Evolutionary conservation across 2,888 invertebrate species (phyloP).

Genomic region (Atrina japonica): DNA sequence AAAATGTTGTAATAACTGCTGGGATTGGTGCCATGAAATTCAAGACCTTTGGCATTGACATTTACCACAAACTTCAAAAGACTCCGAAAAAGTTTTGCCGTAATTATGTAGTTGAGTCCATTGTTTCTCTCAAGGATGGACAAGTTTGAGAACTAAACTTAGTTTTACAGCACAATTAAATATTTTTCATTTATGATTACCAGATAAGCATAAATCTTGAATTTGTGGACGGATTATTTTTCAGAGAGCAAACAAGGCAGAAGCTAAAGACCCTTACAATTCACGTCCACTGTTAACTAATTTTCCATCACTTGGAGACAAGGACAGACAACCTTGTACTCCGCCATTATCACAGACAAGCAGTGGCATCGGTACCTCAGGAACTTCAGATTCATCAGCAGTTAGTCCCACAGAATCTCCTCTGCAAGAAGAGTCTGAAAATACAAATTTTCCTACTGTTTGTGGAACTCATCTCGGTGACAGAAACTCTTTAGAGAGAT

Average conservation of each 20-base stretch:
- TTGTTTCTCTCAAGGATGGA: too few relatives aligned
- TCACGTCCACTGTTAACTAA: conserved; percentile 15
- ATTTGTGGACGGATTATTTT: neutral
- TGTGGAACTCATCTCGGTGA: conserved; percentile 7
- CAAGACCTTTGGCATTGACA: too few relatives aligned
- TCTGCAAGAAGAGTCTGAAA: conserved; percentile 33
- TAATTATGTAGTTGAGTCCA: too few relatives aligned
- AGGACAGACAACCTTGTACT: conserved; percentile 26
- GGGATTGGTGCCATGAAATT: too few relatives aligned
- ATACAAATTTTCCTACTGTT: conserved; percentile 10
- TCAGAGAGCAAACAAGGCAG: conserved; percentile 38
- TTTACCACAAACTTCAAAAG: too few relatives aligned
- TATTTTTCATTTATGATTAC: neutral
- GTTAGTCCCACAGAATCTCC: conserved; percentile 44
- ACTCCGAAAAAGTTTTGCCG: too few relatives aligned
- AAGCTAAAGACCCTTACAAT: conserved; percentile 21
- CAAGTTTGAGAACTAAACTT: too few relatives aligned
- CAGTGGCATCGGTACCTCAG: conserved; percentile 42
- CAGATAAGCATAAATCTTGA: too few relatives aligned
- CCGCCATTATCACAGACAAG: conserved; percentile 41
- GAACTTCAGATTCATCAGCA: conserved; percentile 37
- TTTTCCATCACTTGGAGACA: conserved; percentile 5
- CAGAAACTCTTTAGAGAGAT: conserved; percentile 17
- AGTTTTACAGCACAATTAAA: neutral
- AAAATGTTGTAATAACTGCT: too few relatives aligned